phyloP scores from a whole-genome alignment of 1,140 invertebrate genomes.

The Drosophila suzukii region DNA sequence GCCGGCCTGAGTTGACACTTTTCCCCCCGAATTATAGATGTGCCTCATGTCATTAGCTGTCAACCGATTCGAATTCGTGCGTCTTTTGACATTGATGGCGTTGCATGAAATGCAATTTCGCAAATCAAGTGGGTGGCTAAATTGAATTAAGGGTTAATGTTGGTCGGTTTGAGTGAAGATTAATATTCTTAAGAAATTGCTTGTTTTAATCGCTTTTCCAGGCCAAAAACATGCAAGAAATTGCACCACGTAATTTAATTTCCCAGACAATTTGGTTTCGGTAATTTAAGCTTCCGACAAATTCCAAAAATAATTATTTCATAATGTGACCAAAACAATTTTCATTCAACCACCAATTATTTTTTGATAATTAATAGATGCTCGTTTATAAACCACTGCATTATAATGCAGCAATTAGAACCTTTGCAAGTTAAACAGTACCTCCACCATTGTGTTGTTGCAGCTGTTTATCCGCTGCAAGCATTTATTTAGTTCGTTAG shows the following conservation, averaged over 20 bases:
- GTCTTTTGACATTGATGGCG: constrained; percentile 1
- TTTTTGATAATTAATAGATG: constrained; percentile 1
- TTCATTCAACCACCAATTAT: background rate
- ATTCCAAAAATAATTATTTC: no score
- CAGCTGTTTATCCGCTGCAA: constrained; percentile 12
- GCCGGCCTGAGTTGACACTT: constrained; percentile 27
- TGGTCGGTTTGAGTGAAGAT: background rate
- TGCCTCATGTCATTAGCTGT: constrained; percentile 13
- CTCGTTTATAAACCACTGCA: background rate
- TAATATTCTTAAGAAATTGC: background rate
- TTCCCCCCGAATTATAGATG: constrained; percentile 4
- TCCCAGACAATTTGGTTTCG: no score
- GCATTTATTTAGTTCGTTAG: constrained; percentile 11
- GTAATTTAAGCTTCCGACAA: no score
- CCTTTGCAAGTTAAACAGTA: constrained; percentile 9
- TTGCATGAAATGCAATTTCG: constrained; percentile 6
- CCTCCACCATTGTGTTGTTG: constrained; percentile 10
- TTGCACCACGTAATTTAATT: no score
- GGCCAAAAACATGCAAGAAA: background rate
- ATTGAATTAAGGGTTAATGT: background rate
- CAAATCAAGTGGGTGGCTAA: background rate
- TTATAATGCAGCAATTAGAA: constrained; percentile 16
- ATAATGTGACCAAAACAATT: background rate
- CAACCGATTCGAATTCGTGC: constrained; percentile 5
- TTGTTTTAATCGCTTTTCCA: background rate